phyloP scores from a whole-genome alignment of 2,888 invertebrate species.

The Antheraea assamensis region DNA sequence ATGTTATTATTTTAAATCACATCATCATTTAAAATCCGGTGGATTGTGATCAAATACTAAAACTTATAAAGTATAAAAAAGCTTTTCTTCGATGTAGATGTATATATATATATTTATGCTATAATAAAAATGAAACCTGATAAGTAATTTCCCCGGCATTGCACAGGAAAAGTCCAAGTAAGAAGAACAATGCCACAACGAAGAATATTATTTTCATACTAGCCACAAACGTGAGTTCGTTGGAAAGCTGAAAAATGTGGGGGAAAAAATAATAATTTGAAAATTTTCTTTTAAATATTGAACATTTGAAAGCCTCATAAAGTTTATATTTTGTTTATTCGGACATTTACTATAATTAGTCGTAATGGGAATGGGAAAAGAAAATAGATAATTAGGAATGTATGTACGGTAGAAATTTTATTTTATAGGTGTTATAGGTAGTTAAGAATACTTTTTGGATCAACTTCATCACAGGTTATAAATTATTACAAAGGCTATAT shows the following conservation, averaged over 20 bases:
- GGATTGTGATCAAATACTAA: too few relatives aligned
- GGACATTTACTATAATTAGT: neutral
- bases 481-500: too few relatives aligned
- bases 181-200: slow-evolving; percentile 60
- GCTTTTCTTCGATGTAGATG: neutral
- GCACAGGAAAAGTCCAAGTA: slow-evolving; percentile 68
- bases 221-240: slow-evolving; percentile 55
- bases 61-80: neutral
- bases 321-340: neutral
- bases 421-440: neutral
- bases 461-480: too few relatives aligned
- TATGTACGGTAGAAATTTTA: too few relatives aligned
- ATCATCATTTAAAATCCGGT: too few relatives aligned
- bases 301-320: too few relatives aligned
- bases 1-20: too few relatives aligned
- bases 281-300: too few relatives aligned
- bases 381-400: neutral
- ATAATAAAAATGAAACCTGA: slow-evolving; percentile 49
- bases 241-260: slow-evolving; percentile 52
- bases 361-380: neutral
- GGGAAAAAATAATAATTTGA: too few relatives aligned
- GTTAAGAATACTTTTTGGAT: neutral
- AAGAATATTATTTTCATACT: slow-evolving; percentile 66
- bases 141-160: slow-evolving; percentile 75
- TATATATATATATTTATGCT: neutral